Percentiles rank a stretch among this genome's conserved stretches.
These are phyloP conservation scores for Parazoanthus atlanticus DNA, from an alignment of 92 coral and sea anemone species.

Conservation along the genomic window DNA sequence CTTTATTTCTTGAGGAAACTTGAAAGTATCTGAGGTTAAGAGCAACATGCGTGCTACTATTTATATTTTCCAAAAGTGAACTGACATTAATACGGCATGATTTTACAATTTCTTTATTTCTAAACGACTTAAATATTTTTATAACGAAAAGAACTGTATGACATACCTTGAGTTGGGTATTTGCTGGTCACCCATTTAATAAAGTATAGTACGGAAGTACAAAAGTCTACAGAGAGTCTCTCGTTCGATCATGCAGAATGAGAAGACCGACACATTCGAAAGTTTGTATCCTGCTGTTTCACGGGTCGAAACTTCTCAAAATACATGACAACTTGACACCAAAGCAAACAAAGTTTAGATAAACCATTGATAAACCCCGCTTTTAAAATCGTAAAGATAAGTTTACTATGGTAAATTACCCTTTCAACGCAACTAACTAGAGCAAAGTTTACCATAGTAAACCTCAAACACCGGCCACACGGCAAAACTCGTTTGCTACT, in stretches of 20 bases:
- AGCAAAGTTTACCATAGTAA: constrained; percentile 17
- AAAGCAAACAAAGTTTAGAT: constrained; percentile 29
- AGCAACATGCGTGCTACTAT: too few species aligned
- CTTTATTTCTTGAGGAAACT: too few species aligned
- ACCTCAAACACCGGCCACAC: constrained; percentile 14
- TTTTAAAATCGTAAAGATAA: constrained; percentile 35
- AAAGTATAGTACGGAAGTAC: constrained; percentile 18
- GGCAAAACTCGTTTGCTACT: constrained; percentile 26
- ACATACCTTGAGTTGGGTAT: neutral
- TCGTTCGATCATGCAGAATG: constrained; percentile 31
- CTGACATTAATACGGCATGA: too few species aligned
- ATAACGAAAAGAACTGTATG: neutral
- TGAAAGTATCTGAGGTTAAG: too few species aligned
- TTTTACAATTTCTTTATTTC: too few species aligned
- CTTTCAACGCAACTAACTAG: constrained; percentile 30
- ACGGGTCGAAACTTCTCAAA: constrained; percentile 30
- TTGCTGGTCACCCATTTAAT: constrained; percentile 24
- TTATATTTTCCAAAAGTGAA: too few species aligned
- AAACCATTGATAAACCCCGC: constrained; percentile 30
- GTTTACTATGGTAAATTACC: constrained; percentile 26
- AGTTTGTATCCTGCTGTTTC: constrained; percentile 23
- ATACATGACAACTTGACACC: constrained; percentile 33
- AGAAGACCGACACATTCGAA: constrained; percentile 31
- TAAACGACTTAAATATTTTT: too few species aligned
- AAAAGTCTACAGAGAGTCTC: constrained; percentile 17